Evolutionary conservation across 2,888 invertebrate species (phyloP).

Genomic region (Euphydryas editha): DNA sequence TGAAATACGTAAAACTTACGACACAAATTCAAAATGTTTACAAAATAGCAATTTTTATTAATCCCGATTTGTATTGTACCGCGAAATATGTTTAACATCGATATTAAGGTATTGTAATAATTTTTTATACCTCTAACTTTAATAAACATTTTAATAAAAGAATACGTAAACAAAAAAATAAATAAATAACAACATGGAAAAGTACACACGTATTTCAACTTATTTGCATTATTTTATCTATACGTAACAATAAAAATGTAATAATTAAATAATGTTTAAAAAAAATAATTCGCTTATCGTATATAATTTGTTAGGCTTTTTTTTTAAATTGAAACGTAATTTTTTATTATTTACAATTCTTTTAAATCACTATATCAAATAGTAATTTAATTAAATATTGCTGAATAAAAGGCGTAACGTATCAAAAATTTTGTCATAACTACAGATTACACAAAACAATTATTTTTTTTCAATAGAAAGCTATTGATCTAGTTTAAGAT

Average conservation of each 20-base stretch:
- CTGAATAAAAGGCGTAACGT: too few species aligned
- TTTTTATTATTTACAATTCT: too few species aligned
- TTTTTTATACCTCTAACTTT: background rate
- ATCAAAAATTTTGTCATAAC: background rate
- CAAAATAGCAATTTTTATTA: slow-evolving; percentile 14
- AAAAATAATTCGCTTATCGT: too few species aligned
- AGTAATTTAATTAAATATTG: too few species aligned
- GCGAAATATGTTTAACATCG: background rate
- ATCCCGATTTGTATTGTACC: background rate
- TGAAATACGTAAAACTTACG: background rate
- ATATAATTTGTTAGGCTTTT: too few species aligned
- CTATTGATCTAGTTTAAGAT: background rate
- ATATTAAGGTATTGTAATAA: slow-evolving; percentile 5
- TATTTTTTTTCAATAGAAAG: background rate
- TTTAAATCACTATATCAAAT: too few species aligned
- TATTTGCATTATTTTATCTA: background rate
- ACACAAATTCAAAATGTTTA: background rate
- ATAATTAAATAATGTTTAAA: too few species aligned
- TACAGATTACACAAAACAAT: background rate
- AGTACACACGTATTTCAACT: background rate
- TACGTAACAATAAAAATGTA: too few species aligned
- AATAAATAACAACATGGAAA: too few species aligned
- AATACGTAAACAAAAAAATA: background rate
- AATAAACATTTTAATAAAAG: background rate
- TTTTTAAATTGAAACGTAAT: too few species aligned